Evolutionary conservation across 2,797 vertebrate species (phyloP).

Genomic region (Sarcophilus harrisii): DNA sequence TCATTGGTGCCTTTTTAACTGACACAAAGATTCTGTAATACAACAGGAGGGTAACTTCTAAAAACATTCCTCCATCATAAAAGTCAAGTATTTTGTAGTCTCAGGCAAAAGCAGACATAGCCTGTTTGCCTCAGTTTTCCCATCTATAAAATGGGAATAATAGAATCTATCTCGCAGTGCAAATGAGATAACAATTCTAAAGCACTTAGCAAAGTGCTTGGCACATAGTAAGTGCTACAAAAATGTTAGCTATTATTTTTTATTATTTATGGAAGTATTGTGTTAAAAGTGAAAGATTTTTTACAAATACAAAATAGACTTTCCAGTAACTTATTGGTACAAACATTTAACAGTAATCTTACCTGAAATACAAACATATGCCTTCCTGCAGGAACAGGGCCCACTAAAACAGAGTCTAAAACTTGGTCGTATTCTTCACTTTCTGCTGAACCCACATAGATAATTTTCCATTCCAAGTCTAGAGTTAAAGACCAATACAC

Average conservation of each 20-base stretch:
- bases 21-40: slow-evolving; percentile 7
- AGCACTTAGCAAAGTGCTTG: not conserved
- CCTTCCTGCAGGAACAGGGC: slow-evolving; percentile 88
- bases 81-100: not conserved
- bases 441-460: slow-evolving; percentile 89
- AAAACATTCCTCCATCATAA: not conserved
- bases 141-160: not conserved
- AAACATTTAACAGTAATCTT: slow-evolving; percentile 71
- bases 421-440: slow-evolving; percentile 89
- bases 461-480: slow-evolving; percentile 90
- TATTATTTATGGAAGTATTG: slow-evolving; percentile 21
- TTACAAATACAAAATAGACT: not conserved
- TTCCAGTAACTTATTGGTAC: slow-evolving; percentile 44
- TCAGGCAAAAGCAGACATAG: not conserved
- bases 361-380: slow-evolving; percentile 91
- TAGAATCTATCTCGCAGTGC: not conserved
- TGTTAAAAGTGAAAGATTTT: slow-evolving; percentile 34
- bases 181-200: not conserved
- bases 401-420: slow-evolving; percentile 89
- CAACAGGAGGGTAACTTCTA: not conserved
- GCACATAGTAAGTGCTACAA: not conserved
- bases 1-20: not conserved
- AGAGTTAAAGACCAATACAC: slow-evolving; percentile 71
- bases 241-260: not conserved
- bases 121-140: not conserved